Evolutionary conservation across 2,888 invertebrate species (phyloP).

Genomic region (Drosophila macrospina): DNA sequence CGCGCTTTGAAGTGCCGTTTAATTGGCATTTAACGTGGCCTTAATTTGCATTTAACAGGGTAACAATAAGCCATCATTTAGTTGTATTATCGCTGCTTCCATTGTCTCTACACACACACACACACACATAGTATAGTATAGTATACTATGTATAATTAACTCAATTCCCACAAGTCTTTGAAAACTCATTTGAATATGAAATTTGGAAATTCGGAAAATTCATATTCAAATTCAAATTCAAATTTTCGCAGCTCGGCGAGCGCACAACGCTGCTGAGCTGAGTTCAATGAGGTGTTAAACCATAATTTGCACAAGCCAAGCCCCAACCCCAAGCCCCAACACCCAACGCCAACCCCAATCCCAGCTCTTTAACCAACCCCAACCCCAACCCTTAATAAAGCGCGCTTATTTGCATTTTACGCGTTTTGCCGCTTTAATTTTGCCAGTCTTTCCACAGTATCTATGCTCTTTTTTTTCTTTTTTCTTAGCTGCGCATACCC

Average conservation of each 20-base stretch:
- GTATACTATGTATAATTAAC: slow-evolving; percentile 67
- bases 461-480: slow-evolving; percentile 32
- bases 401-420: slow-evolving; percentile 77
- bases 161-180: slow-evolving; percentile 73
- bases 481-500: slow-evolving; percentile 48
- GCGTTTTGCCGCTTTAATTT: slow-evolving; percentile 78
- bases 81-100: slow-evolving; percentile 21
- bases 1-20: slow-evolving; percentile 45
- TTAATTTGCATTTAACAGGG: slow-evolving; percentile 57
- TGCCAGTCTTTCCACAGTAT: slow-evolving; percentile 43
- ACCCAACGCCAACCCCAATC: background rate
- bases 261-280: slow-evolving; percentile 49
- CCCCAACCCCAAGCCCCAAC: slow-evolving; percentile 9
- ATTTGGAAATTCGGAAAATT: too few species aligned
- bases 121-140: too few species aligned
- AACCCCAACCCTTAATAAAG: slow-evolving; percentile 38
- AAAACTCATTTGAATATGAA: slow-evolving; percentile 82
- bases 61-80: slow-evolving; percentile 73
- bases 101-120: background rate
- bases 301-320: slow-evolving; percentile 83
- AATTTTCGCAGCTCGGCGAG: slow-evolving; percentile 60
- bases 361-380: slow-evolving; percentile 27
- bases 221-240: slow-evolving; percentile 77
- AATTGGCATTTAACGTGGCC: slow-evolving; percentile 55
- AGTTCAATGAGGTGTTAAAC: slow-evolving; percentile 85